These are phyloP conservation scores for Gibbula magus DNA, from an alignment of 2,888 invertebrate species.

Conservation along the genomic window DNA sequence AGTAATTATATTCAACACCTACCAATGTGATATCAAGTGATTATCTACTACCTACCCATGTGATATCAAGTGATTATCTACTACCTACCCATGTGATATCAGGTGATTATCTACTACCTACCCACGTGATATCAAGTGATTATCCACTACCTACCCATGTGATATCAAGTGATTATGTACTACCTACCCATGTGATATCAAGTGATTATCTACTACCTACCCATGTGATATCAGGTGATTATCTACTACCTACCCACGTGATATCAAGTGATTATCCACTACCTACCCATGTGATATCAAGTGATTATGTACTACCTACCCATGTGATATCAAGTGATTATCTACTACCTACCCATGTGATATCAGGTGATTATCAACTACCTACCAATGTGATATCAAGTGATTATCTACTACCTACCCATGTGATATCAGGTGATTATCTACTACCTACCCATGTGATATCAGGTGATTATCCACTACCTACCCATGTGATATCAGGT, in stretches of 20 bases:
- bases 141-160: background rate
- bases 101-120: background rate
- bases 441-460: background rate
- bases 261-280: no score
- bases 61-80: background rate
- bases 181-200: background rate
- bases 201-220: background rate
- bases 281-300: background rate
- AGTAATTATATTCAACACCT: background rate
- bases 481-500: background rate
- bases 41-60: background rate
- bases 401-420: background rate
- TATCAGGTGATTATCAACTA: background rate
- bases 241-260: background rate
- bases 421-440: background rate
- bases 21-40: background rate
- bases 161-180: background rate
- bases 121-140: background rate
- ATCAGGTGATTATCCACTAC: background rate
- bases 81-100: background rate
- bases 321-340: background rate
- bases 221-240: background rate
- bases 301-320: background rate
- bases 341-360: background rate
- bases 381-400: background rate